A percentile compares a stretch with the other conserved stretches of the same genome.
Conservation (phyloP, 2,113 vertebrate genomes). For the Guaruba guarouba region DNA sequence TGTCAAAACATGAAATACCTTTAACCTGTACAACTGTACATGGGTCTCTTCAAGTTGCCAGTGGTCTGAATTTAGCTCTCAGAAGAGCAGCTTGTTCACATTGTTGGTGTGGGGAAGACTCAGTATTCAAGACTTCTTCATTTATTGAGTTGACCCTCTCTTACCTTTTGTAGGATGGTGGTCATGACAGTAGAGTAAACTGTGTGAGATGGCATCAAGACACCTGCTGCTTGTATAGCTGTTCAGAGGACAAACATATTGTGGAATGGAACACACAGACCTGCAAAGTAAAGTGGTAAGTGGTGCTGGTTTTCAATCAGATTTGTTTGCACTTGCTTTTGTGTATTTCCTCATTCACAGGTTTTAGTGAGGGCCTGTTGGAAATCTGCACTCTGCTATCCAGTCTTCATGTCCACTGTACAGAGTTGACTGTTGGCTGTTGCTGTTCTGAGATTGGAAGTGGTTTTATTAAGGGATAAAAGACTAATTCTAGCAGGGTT, state of each 20-base stretch:
- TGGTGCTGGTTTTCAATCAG: rapidly evolving
- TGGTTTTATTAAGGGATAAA: not conserved
- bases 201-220: constrained; percentile 92
- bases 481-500: not conserved
- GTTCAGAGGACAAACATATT: constrained; percentile 93
- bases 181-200: constrained; percentile 87
- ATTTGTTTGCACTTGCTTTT: rapidly evolving
- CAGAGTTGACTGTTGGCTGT: not conserved
- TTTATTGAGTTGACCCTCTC: not conserved
- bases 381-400: not conserved
- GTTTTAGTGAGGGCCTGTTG: not conserved
- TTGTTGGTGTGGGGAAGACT: not conserved
- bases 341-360: not conserved
- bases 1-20: not conserved
- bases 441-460: not conserved
- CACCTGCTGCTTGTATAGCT: constrained; percentile 88
- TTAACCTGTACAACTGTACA: not conserved
- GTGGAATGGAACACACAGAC: constrained; percentile 92
- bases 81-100: not conserved
- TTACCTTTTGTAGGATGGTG: constrained; percentile 78
- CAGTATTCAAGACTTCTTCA: not conserved
- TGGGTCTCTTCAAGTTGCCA: not conserved
- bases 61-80: not conserved
- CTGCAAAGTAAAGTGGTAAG: constrained; percentile 89
- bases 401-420: not conserved